These are phyloP conservation scores for Tolmerus cingulatus DNA, from an alignment of 2,888 invertebrate species.

Conservation along the genomic window DNA sequence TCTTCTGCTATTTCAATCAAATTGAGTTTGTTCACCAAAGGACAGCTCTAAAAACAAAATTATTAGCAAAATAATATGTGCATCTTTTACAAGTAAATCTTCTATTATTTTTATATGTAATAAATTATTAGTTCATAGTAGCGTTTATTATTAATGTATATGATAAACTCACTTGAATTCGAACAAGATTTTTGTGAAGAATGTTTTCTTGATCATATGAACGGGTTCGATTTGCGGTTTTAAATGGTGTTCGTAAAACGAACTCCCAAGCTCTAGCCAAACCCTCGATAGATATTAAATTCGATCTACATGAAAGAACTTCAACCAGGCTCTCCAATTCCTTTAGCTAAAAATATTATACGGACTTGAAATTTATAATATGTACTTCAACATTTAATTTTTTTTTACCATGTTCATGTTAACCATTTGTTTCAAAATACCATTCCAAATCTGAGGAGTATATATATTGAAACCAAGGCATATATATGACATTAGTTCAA, in stretches of 20 bases:
- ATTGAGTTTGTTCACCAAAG: constrained; percentile 59
- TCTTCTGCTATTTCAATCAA: constrained; percentile 59
- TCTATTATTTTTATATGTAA: no score
- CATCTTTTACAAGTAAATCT: no score
- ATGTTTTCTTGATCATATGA: constrained; percentile 57
- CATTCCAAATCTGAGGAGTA: constrained; percentile 62
- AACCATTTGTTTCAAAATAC: constrained; percentile 62
- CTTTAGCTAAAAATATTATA: constrained; percentile 6
- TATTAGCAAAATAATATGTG: background rate
- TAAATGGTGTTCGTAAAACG: constrained; percentile 59
- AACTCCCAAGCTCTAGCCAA: constrained; percentile 60
- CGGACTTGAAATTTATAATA: background rate
- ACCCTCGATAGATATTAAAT: constrained; percentile 57
- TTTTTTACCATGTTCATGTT: constrained; percentile 57
- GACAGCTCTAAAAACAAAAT: constrained; percentile 56
- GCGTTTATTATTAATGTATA: background rate
- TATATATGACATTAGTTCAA: constrained; percentile 60
- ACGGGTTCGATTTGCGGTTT: constrained; percentile 56
- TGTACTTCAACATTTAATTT: background rate
- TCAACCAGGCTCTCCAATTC: constrained; percentile 60
- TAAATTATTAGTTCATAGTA: no score
- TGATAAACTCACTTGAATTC: constrained; percentile 54
- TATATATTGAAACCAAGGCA: constrained; percentile 61
- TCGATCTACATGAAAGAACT: constrained; percentile 57
- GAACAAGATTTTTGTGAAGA: constrained; percentile 57